phyloP scores from a whole-genome alignment of 1,140 invertebrate genomes.

The Babylonia areolata region DNA sequence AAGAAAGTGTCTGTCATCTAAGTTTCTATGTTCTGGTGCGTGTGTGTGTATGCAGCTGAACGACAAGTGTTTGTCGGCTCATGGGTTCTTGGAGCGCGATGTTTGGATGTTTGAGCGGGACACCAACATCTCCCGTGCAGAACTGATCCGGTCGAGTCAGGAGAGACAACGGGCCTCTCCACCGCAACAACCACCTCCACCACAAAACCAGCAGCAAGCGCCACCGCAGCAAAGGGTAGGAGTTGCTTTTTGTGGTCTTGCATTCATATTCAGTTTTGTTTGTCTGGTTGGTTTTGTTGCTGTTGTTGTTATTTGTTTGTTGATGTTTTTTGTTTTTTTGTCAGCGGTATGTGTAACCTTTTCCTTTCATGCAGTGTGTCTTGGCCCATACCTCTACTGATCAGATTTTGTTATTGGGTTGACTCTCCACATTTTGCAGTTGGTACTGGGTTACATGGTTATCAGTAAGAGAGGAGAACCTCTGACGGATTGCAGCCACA shows the following conservation, averaged over 20 bases:
- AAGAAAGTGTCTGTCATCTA: too few species aligned
- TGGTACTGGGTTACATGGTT: too few species aligned
- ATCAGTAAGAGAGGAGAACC: too few species aligned
- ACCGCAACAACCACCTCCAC: slow-evolving; percentile 1
- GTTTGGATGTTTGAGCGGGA: slow-evolving; percentile 72
- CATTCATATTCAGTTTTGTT: background rate
- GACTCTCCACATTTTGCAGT: too few species aligned
- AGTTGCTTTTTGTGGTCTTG: background rate
- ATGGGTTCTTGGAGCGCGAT: slow-evolving; percentile 69
- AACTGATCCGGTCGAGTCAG: slow-evolving; percentile 53
- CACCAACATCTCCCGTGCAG: slow-evolving; percentile 55
- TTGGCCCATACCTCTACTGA: too few species aligned
- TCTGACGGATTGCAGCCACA: too few species aligned
- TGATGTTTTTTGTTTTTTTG: too few species aligned
- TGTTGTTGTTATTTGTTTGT: too few species aligned
- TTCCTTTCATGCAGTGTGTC: too few species aligned
- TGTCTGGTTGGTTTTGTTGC: background rate
- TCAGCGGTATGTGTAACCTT: too few species aligned
- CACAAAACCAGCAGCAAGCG: slow-evolving; percentile 21
- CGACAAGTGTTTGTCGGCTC: slow-evolving; percentile 64
- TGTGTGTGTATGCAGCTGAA: background rate
- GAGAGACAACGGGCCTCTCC: background rate
- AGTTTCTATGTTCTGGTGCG: too few species aligned
- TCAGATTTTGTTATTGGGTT: too few species aligned
- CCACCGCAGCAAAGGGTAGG: slow-evolving; percentile 12